Evolutionary conservation across 2,797 vertebrate genomes (phyloP).

Genomic region (Tapirus indicus): DNA sequence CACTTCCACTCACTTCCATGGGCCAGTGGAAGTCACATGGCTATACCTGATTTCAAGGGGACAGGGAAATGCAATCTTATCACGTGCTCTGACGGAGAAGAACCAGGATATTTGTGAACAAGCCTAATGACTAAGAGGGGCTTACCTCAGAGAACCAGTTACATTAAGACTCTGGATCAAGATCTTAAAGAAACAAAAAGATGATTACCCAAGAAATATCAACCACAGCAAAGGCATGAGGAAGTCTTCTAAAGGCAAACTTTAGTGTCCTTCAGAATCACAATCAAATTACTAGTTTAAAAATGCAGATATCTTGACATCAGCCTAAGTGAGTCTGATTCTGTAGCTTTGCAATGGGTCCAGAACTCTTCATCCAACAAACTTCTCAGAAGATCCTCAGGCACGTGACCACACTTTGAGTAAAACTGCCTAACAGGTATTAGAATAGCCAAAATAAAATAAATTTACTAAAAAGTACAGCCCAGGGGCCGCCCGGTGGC

Average conservation of each 20-base stretch:
- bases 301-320: neutral
- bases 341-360: neutral
- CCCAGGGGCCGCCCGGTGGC: too few species aligned
- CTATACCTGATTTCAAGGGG: neutral
- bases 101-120: neutral
- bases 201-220: neutral
- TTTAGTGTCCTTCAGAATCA: neutral
- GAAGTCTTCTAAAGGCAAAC: neutral
- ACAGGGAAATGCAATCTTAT: neutral
- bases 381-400: neutral
- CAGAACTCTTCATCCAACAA: neutral
- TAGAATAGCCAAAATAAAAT: slow-evolving; percentile 8
- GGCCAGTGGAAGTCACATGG: neutral
- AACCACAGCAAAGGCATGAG: neutral
- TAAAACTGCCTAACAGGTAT: neutral
- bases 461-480: neutral
- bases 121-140: neutral
- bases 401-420: neutral
- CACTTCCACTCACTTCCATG: neutral
- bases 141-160: neutral
- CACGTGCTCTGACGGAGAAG: neutral
- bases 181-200: neutral
- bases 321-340: neutral
- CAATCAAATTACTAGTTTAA: neutral
- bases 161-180: neutral